Percentiles rank a stretch among this genome's conserved stretches.
phyloP scores from a whole-genome alignment of 2,797 vertebrate genomes.

The Todus mexicanus region DNA sequence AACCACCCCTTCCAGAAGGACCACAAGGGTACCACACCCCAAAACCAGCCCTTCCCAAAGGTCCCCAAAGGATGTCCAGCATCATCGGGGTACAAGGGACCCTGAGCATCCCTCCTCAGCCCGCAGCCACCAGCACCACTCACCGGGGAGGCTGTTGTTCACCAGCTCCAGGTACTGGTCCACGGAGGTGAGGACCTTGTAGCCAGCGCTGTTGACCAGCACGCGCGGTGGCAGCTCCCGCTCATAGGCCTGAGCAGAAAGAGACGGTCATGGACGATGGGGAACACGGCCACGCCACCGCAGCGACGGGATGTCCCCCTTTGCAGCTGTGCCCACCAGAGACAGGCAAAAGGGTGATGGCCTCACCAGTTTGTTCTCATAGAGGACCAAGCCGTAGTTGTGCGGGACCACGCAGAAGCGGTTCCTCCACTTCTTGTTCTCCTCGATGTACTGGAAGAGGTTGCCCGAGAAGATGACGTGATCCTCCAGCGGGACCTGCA shows the following conservation, averaged over 20 bases:
- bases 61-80: neutral
- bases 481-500: slow-evolving; percentile 85
- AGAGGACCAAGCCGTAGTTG: slow-evolving; percentile 85
- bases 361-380: slow-evolving; percentile 89
- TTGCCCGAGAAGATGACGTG: slow-evolving; percentile 90
- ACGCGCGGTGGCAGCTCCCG: slow-evolving; percentile 81
- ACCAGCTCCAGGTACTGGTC: slow-evolving; percentile 91
- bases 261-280: neutral
- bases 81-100: no score
- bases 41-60: neutral
- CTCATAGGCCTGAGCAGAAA: slow-evolving; percentile 81
- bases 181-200: slow-evolving; percentile 87
- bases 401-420: slow-evolving; percentile 88
- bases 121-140: neutral
- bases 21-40: neutral
- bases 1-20: neutral
- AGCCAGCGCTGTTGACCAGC: slow-evolving; percentile 89
- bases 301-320: neutral
- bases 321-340: neutral
- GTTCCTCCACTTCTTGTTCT: slow-evolving; percentile 94
- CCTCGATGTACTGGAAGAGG: slow-evolving; percentile 93
- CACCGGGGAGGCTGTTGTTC: slow-evolving; percentile 86
- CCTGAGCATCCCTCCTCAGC: no score
- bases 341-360: fast-evolving
- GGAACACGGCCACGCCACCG: fast-evolving